Conservation (phyloP, 2,888 invertebrate species). For the Napeogenes inachia region DNA sequence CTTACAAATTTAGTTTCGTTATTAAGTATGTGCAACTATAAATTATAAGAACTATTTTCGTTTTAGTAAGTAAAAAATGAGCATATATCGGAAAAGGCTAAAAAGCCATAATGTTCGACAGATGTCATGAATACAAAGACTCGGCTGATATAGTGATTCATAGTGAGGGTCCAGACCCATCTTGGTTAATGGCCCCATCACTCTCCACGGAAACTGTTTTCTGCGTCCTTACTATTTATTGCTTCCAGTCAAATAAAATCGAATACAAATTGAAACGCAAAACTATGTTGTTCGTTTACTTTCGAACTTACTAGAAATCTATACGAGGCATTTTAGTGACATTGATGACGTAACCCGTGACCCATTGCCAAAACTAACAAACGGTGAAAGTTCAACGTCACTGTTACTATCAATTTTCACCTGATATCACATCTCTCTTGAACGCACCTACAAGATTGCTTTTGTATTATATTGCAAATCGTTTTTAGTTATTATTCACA, state of each 20-base stretch:
- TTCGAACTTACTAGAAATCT: conserved; percentile 10
- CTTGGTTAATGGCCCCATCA: conserved; percentile 38
- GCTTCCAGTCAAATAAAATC: conserved; percentile 2
- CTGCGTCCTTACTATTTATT: conserved; percentile 11
- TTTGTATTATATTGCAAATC: background rate
- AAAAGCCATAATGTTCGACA: background rate
- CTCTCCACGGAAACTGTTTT: conserved; percentile 30
- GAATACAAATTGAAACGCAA: background rate
- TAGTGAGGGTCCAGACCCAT: conserved; percentile 31
- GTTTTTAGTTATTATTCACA: conserved; percentile 29
- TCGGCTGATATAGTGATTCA: conserved; percentile 41
- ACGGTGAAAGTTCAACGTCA: conserved; percentile 64
- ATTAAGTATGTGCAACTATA: too few species aligned
- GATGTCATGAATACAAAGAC: conserved; percentile 1
- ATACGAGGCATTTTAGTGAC: conserved; percentile 25
- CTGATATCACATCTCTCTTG: conserved; percentile 38
- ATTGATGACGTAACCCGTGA: conserved; percentile 38
- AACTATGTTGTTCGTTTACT: background rate
- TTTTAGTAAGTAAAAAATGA: background rate
- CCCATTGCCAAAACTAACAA: conserved; percentile 58
- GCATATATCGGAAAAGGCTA: background rate
- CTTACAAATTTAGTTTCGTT: too few species aligned
- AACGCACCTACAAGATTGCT: conserved; percentile 32
- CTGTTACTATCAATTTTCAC: conserved; percentile 28
- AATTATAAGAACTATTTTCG: too few species aligned